Base-by-base conservation (phyloP, 1,140 invertebrate genomes). In the Drosophila orena region DNA sequence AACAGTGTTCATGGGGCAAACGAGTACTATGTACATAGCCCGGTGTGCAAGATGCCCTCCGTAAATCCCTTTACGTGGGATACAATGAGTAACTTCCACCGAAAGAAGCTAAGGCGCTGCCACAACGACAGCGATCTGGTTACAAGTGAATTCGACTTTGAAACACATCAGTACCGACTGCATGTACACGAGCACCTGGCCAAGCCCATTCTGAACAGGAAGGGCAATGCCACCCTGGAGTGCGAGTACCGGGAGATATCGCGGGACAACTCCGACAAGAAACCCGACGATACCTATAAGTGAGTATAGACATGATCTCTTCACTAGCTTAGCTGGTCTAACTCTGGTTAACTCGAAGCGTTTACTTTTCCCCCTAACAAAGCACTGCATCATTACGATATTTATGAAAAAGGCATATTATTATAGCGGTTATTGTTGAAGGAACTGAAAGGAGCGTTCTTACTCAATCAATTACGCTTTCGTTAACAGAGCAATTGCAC, bases 31-130 rank as follows among this genome's bases (percentile, higher is more conserved):
- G 68, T 71, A 4, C 22, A 71, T 4, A 71, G 68, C 52, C 4
- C 68, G 8, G 44, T 30, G 0, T 77, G 75, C 27, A 22, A 70
- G 53, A 77, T 77, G 53, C 73, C 57, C 17, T 54, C 12, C 37
- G 47, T 77, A 2, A 24, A 70, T 42, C 73, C 75, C 2, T 77
- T 49, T 8, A 34, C 57, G 0, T 11, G 8, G n/a, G 73, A 77
- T 4, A 17, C 37, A 7, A 56, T 76, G 55, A 22, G 8, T 0
- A 0, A 8, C 1, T 77, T 77, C 37, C 0, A 34, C 0, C 10
- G 15, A 8, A 1, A 7, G 0, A 15, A 27, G 8, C 22, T 69
- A 1, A 15, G 3, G 7, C 27, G 11, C 0, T 77, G 74, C 46
- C 27, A 40, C 14, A 22, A 49, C 10, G 49, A 77, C 15, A 69